Percentiles rank a stretch among this genome's conserved stretches.
phyloP scores from a whole-genome alignment of 92 coral and sea anemone species.

The Pocillopora meandrina region DNA sequence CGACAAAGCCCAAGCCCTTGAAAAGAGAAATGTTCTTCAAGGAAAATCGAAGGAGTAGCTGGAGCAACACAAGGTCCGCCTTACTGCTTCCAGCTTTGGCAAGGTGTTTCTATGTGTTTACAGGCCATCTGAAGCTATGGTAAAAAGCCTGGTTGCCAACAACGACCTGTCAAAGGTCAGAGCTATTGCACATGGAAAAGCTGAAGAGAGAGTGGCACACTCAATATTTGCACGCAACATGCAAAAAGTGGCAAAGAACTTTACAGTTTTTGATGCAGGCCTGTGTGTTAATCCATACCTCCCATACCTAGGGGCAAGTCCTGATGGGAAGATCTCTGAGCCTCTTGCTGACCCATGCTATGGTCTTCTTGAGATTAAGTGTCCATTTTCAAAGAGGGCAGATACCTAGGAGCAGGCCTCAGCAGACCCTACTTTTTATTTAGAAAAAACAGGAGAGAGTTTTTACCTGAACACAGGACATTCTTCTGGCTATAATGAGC shows the following conservation, averaged over 20 bases:
- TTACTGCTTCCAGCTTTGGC: constrained; percentile 53
- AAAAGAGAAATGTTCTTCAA: constrained; percentile 34
- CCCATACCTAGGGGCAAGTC: constrained; percentile 66
- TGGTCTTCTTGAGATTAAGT: constrained; percentile 65
- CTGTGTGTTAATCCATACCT: constrained; percentile 56
- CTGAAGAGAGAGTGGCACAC: constrained; percentile 21
- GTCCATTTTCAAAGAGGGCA: constrained; percentile 52
- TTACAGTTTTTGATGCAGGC: constrained; percentile 60
- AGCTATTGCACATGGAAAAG: constrained; percentile 34
- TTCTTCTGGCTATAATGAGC: too few species aligned
- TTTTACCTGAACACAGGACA: too few species aligned
- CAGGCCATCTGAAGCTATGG: constrained; percentile 32
- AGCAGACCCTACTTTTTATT: constrained; percentile 5
- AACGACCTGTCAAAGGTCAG: constrained; percentile 42
- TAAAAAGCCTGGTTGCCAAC: constrained; percentile 27
- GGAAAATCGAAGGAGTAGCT: constrained; percentile 40
- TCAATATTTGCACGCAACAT: constrained; percentile 31
- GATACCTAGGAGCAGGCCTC: constrained; percentile 54
- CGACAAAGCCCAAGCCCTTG: not conserved
- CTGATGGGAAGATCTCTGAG: constrained; percentile 67
- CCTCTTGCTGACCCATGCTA: constrained; percentile 43
- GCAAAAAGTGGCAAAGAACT: constrained; percentile 43
- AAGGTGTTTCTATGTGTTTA: constrained; percentile 11
- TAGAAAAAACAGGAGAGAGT: too few species aligned
- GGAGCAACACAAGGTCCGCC: constrained; percentile 20